Conservation (phyloP, 2,888 invertebrate species). For the Erebia epiphron region DNA sequence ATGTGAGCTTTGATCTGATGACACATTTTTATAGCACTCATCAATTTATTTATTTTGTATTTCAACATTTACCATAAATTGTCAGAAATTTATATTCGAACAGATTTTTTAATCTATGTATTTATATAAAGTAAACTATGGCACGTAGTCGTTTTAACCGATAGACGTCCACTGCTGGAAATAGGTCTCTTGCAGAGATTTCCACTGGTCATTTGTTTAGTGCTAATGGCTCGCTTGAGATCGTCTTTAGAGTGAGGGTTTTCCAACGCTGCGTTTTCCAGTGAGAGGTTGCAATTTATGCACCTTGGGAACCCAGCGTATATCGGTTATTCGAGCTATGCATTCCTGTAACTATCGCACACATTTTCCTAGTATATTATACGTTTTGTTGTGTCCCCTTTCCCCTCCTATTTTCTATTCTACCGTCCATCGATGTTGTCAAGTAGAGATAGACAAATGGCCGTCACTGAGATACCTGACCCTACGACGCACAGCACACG, state of each 20-base stretch:
- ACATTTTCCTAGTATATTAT: slow-evolving; percentile 11
- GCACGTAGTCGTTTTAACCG: slow-evolving; percentile 7
- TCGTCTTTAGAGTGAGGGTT: not conserved
- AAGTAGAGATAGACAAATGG: slow-evolving; percentile 35
- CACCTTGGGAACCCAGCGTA: not conserved
- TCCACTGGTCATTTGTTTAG: not conserved
- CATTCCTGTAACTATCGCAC: slow-evolving; percentile 17
- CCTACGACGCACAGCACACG: not conserved
- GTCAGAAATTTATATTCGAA: not conserved
- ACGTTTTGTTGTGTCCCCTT: slow-evolving; percentile 17
- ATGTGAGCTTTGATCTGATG: too few species aligned
- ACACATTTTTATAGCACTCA: too few species aligned
- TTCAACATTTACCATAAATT: not conserved
- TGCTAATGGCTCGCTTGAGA: not conserved
- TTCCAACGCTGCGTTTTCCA: not conserved
- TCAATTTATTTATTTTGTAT: too few species aligned
- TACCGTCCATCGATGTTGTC: slow-evolving; percentile 80
- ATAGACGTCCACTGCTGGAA: not conserved
- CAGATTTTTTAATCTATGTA: slow-evolving; percentile 9
- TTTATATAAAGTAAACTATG: slow-evolving; percentile 21
- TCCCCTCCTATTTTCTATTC: slow-evolving; percentile 65
- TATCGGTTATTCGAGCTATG: not conserved
- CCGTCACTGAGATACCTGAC: slow-evolving; percentile 1
- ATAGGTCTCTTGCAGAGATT: not conserved
- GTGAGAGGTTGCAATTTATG: not conserved